phyloP scores from a whole-genome alignment of 1,140 invertebrate genomes.

The Drosophila arawakana region DNA sequence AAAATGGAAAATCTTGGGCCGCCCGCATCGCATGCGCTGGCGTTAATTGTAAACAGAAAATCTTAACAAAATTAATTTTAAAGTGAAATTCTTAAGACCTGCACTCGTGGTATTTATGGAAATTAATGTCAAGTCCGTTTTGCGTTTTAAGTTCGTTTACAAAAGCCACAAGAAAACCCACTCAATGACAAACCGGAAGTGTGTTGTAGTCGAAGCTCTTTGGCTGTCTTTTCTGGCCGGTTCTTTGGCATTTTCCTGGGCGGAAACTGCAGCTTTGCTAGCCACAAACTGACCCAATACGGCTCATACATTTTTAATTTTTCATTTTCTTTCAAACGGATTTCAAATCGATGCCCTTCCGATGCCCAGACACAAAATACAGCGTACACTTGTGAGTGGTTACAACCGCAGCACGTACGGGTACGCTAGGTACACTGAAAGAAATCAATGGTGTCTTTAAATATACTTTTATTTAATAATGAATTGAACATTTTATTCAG shows the following conservation, averaged over 20 bases:
- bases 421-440: slow-evolving; percentile 8
- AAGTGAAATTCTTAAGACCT: slow-evolving; percentile 70
- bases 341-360: slow-evolving; percentile 69
- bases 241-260: slow-evolving; percentile 25
- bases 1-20: slow-evolving; percentile 35
- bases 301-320: slow-evolving; percentile 79
- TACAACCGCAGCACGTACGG: slow-evolving; percentile 69
- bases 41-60: slow-evolving; percentile 70
- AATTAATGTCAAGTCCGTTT: slow-evolving; percentile 64
- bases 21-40: slow-evolving; percentile 52
- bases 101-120: slow-evolving; percentile 55
- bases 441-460: neutral
- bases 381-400: slow-evolving; percentile 35
- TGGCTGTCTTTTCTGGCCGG: neutral
- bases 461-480: neutral
- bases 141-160: slow-evolving; percentile 27
- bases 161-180: slow-evolving; percentile 63
- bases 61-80: slow-evolving; percentile 74
- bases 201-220: slow-evolving; percentile 35
- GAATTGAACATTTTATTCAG: too few species aligned
- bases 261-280: slow-evolving; percentile 75
- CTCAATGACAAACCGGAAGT: slow-evolving; percentile 75
- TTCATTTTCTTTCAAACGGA: slow-evolving; percentile 69
- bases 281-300: slow-evolving; percentile 55
- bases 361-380: slow-evolving; percentile 8